Percentiles rank a stretch among this genome's conserved stretches.
Evolutionary conservation across 2,113 vertebrate genomes (phyloP).

Genomic region (Apodemus speciosus): DNA sequence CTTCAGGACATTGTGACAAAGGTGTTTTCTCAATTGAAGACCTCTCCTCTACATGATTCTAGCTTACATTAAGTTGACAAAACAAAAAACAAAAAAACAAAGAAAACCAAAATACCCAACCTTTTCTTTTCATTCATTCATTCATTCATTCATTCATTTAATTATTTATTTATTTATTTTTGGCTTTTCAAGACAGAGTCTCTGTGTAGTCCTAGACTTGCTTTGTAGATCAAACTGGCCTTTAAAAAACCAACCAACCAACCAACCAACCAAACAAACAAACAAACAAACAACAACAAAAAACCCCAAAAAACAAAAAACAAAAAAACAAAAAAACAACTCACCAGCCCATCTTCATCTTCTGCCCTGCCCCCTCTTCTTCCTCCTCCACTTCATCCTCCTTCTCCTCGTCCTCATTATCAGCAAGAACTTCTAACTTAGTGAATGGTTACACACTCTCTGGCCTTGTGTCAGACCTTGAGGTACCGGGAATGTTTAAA

Average conservation of each 20-base stretch:
- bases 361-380: not conserved
- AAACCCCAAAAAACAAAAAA: too few species aligned
- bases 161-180: too few species aligned
- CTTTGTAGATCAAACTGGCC: too few species aligned
- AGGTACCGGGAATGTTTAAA: not conserved
- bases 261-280: too few species aligned
- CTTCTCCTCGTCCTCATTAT: fast-evolving
- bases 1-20: not conserved
- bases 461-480: not conserved
- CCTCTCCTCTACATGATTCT: not conserved
- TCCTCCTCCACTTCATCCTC: not conserved
- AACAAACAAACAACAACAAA: too few species aligned
- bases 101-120: too few species aligned
- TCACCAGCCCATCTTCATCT: too few species aligned
- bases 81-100: not conserved
- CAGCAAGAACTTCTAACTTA: not conserved
- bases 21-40: not conserved
- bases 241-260: too few species aligned
- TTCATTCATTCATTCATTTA: too few species aligned
- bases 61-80: not conserved
- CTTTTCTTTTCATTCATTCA: too few species aligned
- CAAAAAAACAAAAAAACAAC: not conserved
- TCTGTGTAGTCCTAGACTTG: too few species aligned
- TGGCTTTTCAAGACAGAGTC: too few species aligned
- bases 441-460: not conserved